phyloP scores from a whole-genome alignment of 2,113 vertebrate genomes.

The Coturnix japonica region DNA sequence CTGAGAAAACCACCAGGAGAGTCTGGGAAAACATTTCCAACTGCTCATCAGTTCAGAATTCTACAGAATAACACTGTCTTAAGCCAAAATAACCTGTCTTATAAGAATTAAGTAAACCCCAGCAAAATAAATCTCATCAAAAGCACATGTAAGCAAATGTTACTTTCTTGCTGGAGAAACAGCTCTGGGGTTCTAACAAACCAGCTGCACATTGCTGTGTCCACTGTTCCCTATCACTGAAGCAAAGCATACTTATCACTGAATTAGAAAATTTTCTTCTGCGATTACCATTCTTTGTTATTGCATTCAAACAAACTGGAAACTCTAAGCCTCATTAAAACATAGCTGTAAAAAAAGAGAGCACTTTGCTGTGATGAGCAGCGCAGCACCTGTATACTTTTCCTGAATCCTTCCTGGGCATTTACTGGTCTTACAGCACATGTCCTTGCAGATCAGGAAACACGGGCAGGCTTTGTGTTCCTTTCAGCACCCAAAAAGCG shows the following conservation, averaged over 20 bases:
- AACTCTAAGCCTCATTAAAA: background rate
- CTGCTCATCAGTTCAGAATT: background rate
- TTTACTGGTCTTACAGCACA: accelerated
- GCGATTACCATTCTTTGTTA: background rate
- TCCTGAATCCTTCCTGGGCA: background rate
- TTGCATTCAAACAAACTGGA: background rate
- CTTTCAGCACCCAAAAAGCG: background rate
- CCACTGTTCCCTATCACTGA: background rate
- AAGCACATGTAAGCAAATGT: accelerated
- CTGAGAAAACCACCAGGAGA: background rate
- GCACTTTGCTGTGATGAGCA: background rate
- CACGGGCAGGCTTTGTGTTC: accelerated
- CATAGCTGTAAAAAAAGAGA: background rate
- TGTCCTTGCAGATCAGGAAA: background rate
- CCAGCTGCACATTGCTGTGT: background rate
- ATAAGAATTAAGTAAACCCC: background rate
- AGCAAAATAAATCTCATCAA: background rate
- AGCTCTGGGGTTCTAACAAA: background rate
- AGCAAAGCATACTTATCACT: background rate
- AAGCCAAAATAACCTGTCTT: background rate
- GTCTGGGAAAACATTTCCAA: background rate
- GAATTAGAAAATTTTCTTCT: background rate
- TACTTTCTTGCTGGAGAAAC: background rate
- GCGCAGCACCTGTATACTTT: no score
- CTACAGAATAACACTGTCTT: background rate